These are phyloP conservation scores for Turritopsis dohrnii DNA, from an alignment of 30 jellyfish, hydroid and myxozoan species.

Conservation along the genomic window DNA sequence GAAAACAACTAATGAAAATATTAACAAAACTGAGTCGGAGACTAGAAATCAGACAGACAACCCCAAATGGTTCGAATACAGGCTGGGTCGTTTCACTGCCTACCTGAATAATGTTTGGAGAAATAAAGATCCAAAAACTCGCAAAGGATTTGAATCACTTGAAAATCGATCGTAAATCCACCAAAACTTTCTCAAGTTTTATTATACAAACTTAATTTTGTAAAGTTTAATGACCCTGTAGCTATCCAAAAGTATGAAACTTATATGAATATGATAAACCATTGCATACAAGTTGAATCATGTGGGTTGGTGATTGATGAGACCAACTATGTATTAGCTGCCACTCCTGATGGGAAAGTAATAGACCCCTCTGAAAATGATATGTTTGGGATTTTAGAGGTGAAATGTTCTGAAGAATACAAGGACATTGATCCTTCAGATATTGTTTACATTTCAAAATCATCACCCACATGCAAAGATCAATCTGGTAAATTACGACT, in stretches of 20 bases:
- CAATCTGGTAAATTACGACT: not conserved
- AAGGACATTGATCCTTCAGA: conserved; percentile 15
- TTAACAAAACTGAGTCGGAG: not conserved
- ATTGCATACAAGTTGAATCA: not conserved
- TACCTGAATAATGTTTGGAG: not conserved
- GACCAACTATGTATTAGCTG: conserved; percentile 22
- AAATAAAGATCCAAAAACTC: not conserved
- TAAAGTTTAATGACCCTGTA: not conserved
- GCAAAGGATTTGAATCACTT: not conserved
- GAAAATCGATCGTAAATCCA: not conserved
- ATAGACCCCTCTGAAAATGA: too few species aligned
- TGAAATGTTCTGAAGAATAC: conserved; percentile 20
- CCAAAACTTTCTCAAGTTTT: not conserved
- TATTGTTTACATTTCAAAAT: not conserved
- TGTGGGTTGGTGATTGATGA: conserved; percentile 23
- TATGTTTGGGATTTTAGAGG: conserved; percentile 30
- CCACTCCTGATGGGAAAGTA: conserved; percentile 36
- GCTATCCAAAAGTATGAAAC: not conserved
- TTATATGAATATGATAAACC: not conserved
- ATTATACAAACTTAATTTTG: not conserved
- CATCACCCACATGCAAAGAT: not conserved
- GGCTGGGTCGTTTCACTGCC: not conserved
- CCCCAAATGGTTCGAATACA: not conserved
- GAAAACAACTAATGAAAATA: not conserved
- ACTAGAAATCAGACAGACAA: not conserved